These are phyloP conservation scores for Parasteatoda lunata DNA, from an alignment of 2,888 invertebrate genomes.

Conservation along the genomic window DNA sequence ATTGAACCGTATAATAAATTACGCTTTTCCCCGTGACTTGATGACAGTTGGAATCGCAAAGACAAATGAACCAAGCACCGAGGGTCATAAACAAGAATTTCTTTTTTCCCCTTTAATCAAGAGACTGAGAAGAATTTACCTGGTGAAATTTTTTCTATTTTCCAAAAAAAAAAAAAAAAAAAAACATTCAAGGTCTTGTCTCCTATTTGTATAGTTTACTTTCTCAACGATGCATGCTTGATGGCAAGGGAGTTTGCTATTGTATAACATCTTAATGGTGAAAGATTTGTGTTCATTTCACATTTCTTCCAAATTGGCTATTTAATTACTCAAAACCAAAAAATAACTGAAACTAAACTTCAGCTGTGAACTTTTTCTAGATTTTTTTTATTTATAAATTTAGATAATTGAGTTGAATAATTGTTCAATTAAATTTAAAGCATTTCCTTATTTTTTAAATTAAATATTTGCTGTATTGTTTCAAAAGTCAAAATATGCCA, in stretches of 20 bases:
- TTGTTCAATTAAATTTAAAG: too few relatives aligned
- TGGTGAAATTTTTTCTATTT: conserved; percentile 2
- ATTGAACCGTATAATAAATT: conserved; percentile 55
- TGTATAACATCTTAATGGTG: neutral
- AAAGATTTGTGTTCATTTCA: neutral
- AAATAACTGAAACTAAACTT: too few relatives aligned
- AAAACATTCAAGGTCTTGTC: conserved; percentile 18
- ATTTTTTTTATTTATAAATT: too few relatives aligned
- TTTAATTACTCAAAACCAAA: too few relatives aligned
- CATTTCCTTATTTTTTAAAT: too few relatives aligned
- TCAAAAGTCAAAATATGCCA: too few relatives aligned
- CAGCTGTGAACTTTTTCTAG: too few relatives aligned
- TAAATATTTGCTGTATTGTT: too few relatives aligned
- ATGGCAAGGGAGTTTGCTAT: conserved; percentile 31
- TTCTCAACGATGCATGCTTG: conserved; percentile 23
- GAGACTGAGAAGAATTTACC: conserved; percentile 34
- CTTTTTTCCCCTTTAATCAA: conserved; percentile 28
- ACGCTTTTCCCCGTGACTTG: conserved; percentile 37
- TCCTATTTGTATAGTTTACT: conserved; percentile 34
- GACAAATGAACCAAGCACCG: conserved; percentile 65
- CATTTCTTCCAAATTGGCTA: too few relatives aligned
- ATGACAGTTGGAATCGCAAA: conserved; percentile 59
- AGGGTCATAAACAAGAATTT: conserved; percentile 60
- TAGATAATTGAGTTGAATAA: too few relatives aligned
- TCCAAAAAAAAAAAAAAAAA: neutral